Evolutionary conservation across 2,113 vertebrate genomes (phyloP).

Genomic region (Notothenia rossii): DNA sequence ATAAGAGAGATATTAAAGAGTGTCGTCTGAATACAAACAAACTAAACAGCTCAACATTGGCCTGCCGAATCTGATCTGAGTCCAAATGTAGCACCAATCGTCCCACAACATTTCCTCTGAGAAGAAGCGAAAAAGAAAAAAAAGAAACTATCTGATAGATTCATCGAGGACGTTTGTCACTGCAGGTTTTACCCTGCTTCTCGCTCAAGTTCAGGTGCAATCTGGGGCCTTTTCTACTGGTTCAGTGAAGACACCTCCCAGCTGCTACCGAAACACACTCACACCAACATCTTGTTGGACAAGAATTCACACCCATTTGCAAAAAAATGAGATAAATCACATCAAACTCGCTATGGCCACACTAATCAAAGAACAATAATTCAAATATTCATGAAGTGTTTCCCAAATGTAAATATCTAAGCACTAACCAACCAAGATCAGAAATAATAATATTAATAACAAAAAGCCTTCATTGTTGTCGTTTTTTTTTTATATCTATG

Average conservation of each 20-base stretch:
- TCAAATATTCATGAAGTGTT: slow-evolving; percentile 94
- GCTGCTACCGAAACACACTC: slow-evolving; percentile 87
- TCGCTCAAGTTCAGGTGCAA: slow-evolving; percentile 81
- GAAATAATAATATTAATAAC: slow-evolving; percentile 80
- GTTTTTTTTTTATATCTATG: slow-evolving; percentile 92
- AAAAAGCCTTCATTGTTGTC: slow-evolving; percentile 94
- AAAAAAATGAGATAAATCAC: slow-evolving; percentile 83
- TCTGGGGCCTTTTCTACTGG: slow-evolving; percentile 79
- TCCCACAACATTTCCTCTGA: slow-evolving; percentile 33
- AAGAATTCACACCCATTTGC: slow-evolving; percentile 84
- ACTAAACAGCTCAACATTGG: not conserved
- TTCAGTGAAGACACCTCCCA: slow-evolving; percentile 75
- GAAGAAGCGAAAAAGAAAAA: slow-evolving; percentile 24
- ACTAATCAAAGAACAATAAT: slow-evolving; percentile 93
- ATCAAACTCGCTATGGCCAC: slow-evolving; percentile 93
- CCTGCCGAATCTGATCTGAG: slow-evolving; percentile 11
- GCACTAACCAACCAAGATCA: slow-evolving; percentile 90
- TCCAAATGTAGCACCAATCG: slow-evolving; percentile 45
- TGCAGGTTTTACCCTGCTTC: slow-evolving; percentile 83
- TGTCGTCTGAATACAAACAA: slow-evolving; percentile 15
- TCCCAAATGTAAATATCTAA: slow-evolving; percentile 92
- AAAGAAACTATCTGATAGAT: slow-evolving; percentile 73
- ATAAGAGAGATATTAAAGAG: slow-evolving; percentile 17
- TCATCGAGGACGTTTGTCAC: slow-evolving; percentile 85
- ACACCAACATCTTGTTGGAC: slow-evolving; percentile 85